Percentiles rank a stretch among this genome's conserved stretches.
These are phyloP conservation scores for Salvator merianae DNA, from an alignment of 2,113 vertebrate genomes.

Conservation along the genomic window DNA sequence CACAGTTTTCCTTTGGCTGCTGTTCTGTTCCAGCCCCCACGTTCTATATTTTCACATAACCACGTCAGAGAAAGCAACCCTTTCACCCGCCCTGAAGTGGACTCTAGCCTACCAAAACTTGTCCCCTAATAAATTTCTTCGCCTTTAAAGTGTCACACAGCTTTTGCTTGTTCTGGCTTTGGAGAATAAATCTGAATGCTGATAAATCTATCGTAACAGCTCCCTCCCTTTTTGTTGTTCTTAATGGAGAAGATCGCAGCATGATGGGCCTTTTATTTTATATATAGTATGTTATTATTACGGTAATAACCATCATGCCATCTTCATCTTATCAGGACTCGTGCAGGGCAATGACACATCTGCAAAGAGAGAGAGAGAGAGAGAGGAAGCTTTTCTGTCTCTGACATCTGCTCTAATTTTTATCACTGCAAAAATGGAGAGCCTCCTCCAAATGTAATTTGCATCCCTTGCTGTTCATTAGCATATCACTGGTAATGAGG, in stretches of 20 bases:
- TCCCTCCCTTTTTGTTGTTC: background rate
- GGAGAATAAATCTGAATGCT: background rate
- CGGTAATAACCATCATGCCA: constrained; percentile 18
- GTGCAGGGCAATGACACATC: constrained; percentile 15
- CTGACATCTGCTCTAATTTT: constrained; percentile 30
- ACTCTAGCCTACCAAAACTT: background rate
- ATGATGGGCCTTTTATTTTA: constrained; percentile 15
- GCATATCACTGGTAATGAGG: constrained; percentile 24
- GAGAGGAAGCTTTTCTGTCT: background rate
- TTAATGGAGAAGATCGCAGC: background rate
- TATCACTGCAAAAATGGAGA: background rate
- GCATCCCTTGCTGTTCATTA: constrained; percentile 35
- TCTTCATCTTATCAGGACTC: constrained; percentile 14
- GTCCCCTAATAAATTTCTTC: background rate
- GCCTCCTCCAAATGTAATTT: constrained; percentile 6
- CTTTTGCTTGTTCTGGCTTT: background rate
- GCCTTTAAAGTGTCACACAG: background rate
- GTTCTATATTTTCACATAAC: too few species aligned
- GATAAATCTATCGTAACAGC: background rate
- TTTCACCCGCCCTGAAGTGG: background rate
- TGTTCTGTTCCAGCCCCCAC: too few species aligned
- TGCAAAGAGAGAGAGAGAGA: background rate
- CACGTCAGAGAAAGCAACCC: too few species aligned
- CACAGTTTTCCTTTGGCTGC: too few species aligned
- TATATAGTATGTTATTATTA: constrained; percentile 34